Evolutionary conservation across 2,797 vertebrate genomes (phyloP).

Genomic region (Pipistrellus nathusii): DNA sequence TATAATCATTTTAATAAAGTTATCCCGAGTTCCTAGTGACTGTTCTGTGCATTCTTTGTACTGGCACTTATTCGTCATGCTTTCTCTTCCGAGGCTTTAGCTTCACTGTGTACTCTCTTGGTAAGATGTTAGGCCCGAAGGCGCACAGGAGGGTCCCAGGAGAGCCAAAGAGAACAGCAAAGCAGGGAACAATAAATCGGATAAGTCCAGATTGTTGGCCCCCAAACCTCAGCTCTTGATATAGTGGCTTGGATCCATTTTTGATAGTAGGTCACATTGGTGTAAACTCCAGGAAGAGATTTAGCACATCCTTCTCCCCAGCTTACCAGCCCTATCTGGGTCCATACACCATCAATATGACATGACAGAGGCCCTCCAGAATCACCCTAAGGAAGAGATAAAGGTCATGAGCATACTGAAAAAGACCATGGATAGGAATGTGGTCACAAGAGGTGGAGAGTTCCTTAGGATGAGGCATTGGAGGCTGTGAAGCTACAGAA

Average conservation of each 20-base stretch:
- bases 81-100: not conserved
- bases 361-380: constrained; percentile 76
- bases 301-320: constrained; percentile 27
- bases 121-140: not conserved
- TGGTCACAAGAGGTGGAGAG: not conserved
- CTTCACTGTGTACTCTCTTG: not conserved
- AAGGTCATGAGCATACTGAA: not conserved
- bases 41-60: not conserved
- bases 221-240: constrained; percentile 21
- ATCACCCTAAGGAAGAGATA: constrained; percentile 61
- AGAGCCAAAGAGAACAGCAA: constrained; percentile 24
- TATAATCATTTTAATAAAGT: constrained; percentile 18
- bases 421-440: not conserved
- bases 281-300: constrained; percentile 57
- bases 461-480: not conserved
- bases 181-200: not conserved
- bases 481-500: not conserved
- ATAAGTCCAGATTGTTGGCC: not conserved
- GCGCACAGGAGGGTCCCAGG: not conserved
- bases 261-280: constrained; percentile 61
- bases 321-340: constrained; percentile 63
- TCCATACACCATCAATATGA: constrained; percentile 46
- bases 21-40: not conserved
- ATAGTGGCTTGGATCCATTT: constrained; percentile 42
- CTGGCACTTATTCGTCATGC: not conserved